phyloP scores from a whole-genome alignment of 1,140 invertebrate genomes.

The Orussus abietinus region DNA sequence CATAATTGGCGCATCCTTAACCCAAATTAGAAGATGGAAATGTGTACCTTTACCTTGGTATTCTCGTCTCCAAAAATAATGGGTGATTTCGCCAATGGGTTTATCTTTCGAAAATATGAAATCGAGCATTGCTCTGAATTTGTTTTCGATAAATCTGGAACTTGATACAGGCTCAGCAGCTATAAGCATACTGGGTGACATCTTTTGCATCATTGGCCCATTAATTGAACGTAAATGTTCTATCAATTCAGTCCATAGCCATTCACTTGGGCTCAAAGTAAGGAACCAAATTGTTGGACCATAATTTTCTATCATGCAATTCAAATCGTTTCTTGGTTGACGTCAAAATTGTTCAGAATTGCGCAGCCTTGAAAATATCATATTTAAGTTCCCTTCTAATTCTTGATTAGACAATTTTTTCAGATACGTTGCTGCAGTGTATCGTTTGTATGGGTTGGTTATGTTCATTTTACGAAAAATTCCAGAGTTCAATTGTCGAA shows the following conservation, averaged over 20 bases:
- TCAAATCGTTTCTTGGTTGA: constrained; percentile 25
- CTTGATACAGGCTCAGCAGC: constrained; percentile 25
- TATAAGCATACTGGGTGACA: constrained; percentile 17
- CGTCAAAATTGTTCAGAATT: constrained; percentile 32
- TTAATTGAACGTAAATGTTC: constrained; percentile 32
- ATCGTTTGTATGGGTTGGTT: constrained; percentile 21
- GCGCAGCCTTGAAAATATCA: constrained; percentile 26
- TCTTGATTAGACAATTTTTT: constrained; percentile 23
- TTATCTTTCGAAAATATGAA: constrained; percentile 24
- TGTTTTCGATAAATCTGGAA: constrained; percentile 31
- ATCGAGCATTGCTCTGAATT: constrained; percentile 28
- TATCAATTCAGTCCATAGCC: constrained; percentile 34
- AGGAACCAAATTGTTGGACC: constrained; percentile 43
- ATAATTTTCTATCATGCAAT: constrained; percentile 35
- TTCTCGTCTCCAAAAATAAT: constrained; percentile 31
- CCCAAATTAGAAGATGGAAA: constrained; percentile 37
- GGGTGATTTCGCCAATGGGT: constrained; percentile 26
- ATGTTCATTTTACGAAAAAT: constrained; percentile 37
- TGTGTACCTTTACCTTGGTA: constrained; percentile 30
- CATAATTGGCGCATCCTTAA: constrained; percentile 32
- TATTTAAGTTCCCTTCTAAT: constrained; percentile 24
- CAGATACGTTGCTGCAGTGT: constrained; percentile 27
- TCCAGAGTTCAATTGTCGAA: constrained; percentile 19
- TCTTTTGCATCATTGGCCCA: constrained; percentile 15
- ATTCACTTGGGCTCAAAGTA: constrained; percentile 40